These are phyloP conservation scores for Xiphophorus birchmanni DNA, from an alignment of 2,797 vertebrate species.

Conservation along the genomic window DNA sequence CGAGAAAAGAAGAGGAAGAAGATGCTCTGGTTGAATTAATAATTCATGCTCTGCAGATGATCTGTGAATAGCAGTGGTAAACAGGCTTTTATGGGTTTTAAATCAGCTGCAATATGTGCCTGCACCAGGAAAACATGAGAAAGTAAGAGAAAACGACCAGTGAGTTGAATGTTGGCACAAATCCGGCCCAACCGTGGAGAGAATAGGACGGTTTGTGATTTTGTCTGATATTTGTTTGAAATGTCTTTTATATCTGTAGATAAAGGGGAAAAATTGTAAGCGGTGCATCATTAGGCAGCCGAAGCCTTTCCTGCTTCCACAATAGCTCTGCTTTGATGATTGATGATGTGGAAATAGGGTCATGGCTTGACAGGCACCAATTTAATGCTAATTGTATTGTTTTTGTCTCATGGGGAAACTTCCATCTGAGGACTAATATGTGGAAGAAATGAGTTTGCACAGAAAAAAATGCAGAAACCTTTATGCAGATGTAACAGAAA, in stretches of 20 bases:
- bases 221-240: constrained; percentile 47
- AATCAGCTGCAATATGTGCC: constrained; percentile 62
- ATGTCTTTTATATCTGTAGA: constrained; percentile 51
- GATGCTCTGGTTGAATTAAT: constrained; percentile 70
- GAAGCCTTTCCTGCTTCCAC: constrained; percentile 37
- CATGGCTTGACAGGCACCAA: constrained; percentile 56
- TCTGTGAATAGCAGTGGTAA: constrained; percentile 77
- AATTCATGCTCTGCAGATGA: constrained; percentile 79
- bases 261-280: constrained; percentile 30
- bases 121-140: constrained; percentile 12
- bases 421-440: constrained; percentile 57
- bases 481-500: constrained; percentile 56
- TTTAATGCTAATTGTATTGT: constrained; percentile 70
- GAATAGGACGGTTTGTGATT: constrained; percentile 13
- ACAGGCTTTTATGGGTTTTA: constrained; percentile 74
- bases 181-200: constrained; percentile 42
- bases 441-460: constrained; percentile 54
- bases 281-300: constrained; percentile 55
- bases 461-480: constrained; percentile 33
- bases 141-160: constrained; percentile 49
- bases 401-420: constrained; percentile 53
- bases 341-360: constrained; percentile 61
- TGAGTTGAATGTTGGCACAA: constrained; percentile 43
- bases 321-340: constrained; percentile 58
- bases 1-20: constrained; percentile 44